Percentiles rank a stretch among this genome's conserved stretches.
Evolutionary conservation across 2,888 invertebrate genomes (phyloP).

Genomic region (Coecobrya sp.): DNA sequence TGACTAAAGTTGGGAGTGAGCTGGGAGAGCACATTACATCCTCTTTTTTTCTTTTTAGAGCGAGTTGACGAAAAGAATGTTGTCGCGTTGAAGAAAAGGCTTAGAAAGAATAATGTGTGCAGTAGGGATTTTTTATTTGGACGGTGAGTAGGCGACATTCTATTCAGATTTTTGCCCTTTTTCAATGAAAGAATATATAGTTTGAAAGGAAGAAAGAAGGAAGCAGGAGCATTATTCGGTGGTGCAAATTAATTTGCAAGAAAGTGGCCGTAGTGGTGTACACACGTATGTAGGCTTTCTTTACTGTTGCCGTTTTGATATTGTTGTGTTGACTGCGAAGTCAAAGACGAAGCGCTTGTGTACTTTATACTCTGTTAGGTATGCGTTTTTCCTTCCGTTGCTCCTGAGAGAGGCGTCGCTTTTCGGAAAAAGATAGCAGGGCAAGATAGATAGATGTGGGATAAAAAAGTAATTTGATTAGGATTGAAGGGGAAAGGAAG

Average conservation of each 20-base stretch:
- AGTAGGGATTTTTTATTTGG: constrained; percentile 47
- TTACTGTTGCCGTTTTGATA: background rate
- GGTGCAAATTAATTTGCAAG: constrained; percentile 54
- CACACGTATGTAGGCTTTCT: background rate
- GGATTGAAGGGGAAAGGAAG: constrained; percentile 60
- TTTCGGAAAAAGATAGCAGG: constrained; percentile 21
- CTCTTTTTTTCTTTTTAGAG: background rate
- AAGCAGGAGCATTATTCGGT: constrained; percentile 13
- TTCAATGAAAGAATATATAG: constrained; percentile 21
- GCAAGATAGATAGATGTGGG: constrained; percentile 30
- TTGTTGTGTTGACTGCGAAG: background rate
- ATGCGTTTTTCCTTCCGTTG: constrained; percentile 39
- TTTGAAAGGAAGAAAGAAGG: background rate
- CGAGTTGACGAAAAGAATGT: constrained; percentile 1
- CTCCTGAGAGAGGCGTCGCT: background rate
- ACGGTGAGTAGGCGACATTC: constrained; percentile 51
- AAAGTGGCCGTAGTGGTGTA: constrained; percentile 22
- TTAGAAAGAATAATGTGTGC: background rate
- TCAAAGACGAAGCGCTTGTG: background rate
- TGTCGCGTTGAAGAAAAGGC: constrained; percentile 20
- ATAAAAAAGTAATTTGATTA: constrained; percentile 49
- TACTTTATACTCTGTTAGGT: background rate
- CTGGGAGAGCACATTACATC: background rate
- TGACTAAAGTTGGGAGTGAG: background rate
- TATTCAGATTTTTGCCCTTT: constrained; percentile 57